Evolutionary conservation across 2,797 vertebrate species (phyloP).

Genomic region (Halcyon badia): DNA sequence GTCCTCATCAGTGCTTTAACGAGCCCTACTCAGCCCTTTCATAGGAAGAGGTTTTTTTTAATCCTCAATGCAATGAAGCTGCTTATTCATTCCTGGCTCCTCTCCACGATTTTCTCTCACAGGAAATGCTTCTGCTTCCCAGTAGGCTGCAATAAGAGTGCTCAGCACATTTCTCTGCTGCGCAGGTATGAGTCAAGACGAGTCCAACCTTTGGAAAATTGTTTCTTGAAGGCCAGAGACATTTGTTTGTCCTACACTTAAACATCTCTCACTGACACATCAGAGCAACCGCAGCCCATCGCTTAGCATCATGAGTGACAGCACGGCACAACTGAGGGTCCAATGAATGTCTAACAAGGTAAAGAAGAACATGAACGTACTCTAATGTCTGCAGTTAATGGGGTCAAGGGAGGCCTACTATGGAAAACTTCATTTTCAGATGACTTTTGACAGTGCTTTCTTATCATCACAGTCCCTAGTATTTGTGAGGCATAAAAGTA

Average conservation of each 20-base stretch:
- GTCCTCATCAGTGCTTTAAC: neutral
- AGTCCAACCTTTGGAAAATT: constrained; percentile 66
- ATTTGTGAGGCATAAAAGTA: neutral
- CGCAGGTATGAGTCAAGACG: neutral
- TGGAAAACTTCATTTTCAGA: constrained; percentile 5
- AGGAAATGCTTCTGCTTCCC: neutral
- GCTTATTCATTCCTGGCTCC: constrained; percentile 37
- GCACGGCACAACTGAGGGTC: neutral
- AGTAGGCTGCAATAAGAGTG: neutral
- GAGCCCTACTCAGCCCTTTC: neutral
- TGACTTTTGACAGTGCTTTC: neutral
- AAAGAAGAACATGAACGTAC: neutral
- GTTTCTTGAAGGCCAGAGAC: constrained; percentile 63
- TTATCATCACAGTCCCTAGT: neutral
- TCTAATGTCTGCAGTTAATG: neutral
- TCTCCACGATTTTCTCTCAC: neutral
- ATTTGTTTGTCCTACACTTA: constrained; percentile 51
- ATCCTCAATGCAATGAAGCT: neutral
- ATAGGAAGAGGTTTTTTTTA: neutral
- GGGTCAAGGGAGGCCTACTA: neutral
- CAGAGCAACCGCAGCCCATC: neutral
- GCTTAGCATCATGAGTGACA: neutral
- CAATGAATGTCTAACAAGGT: neutral
- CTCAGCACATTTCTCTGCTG: neutral
- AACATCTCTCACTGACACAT: constrained; percentile 14